Evolutionary conservation across 2,888 invertebrate genomes (phyloP), one percentile per base, ranked within the genome.

Genomic region (Pristionchus mayeri): DNA sequence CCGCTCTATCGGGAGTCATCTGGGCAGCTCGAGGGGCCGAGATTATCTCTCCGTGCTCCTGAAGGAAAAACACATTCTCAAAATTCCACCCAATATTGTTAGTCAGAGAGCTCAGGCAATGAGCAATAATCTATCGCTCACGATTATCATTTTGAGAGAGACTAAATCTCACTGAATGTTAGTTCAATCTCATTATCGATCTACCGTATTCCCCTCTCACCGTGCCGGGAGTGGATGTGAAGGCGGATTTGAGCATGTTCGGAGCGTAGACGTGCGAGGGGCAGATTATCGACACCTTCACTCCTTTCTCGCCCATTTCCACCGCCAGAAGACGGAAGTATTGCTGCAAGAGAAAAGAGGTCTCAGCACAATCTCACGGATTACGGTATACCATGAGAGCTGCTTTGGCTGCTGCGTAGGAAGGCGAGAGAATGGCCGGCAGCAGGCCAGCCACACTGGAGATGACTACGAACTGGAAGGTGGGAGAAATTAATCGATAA

Each of bases 371-470:
- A 11, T 75, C 27, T 24, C 2, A 6, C 1, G 0, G 75, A n/a
- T 40, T 75, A 44, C 75, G 7, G 44, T 75, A 44, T 44, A 80
- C 80, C 80, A 96, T 95, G 67, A 96, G 91, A 0, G 96, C 96
- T 93, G 95, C 95, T 93, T 96, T 96, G 0, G 95, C 94, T 27
- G 95, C 96, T 21, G 95, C 95, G 91, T 96, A 93, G 11, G 93
- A 92, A 6, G 92, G 92, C 48, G 92, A 91, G 30, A 86, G 82
- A 27, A 93, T 92, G n/a, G 90, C 88, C 92, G 95, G 95, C 34
- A 95, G 89, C 85, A 96, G 94, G 9, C 96, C 96, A 11, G 96
- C 96, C 9, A 95, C 88, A 92, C 96, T 96, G 1, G 96, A 96
- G 21, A 95, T 96, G 3, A 95, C 95, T 0, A 95, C 96, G 75